Percentiles rank a stretch among this genome's conserved stretches.
phyloP scores from a whole-genome alignment of 2,113 vertebrate species.

The Gopherus flavomarginatus region DNA sequence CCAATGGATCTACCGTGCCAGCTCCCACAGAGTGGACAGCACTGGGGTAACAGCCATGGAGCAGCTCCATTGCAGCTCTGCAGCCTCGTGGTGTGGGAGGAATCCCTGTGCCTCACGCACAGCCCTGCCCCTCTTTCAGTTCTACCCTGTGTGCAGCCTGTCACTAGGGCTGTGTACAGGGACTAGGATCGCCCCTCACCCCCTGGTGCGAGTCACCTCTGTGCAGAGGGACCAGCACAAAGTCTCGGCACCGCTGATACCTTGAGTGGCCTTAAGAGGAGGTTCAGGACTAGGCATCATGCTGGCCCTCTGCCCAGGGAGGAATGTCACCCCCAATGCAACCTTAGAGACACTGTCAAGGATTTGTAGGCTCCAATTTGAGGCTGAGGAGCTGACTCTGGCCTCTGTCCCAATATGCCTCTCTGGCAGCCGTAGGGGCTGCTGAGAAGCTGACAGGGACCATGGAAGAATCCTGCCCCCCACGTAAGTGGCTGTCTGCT shows the following conservation, averaged over 20 bases:
- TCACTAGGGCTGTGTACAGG: not conserved
- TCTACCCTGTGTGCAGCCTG: too few species aligned
- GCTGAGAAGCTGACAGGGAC: not conserved
- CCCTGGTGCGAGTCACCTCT: not conserved
- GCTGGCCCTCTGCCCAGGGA: not conserved
- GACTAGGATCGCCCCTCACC: not conserved
- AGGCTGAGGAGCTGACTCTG: not conserved
- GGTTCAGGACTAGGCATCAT: not conserved
- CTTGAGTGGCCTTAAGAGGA: not conserved
- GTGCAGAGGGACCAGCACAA: not conserved
- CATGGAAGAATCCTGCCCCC: not conserved
- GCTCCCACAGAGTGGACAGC: too few species aligned
- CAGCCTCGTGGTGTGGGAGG: too few species aligned
- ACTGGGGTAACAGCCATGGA: too few species aligned
- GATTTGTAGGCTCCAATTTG: not conserved
- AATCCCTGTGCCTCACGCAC: too few species aligned
- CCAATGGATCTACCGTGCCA: too few species aligned
- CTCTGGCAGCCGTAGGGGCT: not conserved
- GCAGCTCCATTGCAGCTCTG: too few species aligned
- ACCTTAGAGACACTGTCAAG: not conserved
- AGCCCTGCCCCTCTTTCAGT: too few species aligned
- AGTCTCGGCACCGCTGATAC: too few species aligned
- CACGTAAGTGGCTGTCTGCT: not conserved
- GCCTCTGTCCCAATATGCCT: not conserved
- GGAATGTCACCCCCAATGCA: not conserved